Conservation (phyloP, 2,113 vertebrate genomes). For the Balaenoptera acutorostrata region DNA sequence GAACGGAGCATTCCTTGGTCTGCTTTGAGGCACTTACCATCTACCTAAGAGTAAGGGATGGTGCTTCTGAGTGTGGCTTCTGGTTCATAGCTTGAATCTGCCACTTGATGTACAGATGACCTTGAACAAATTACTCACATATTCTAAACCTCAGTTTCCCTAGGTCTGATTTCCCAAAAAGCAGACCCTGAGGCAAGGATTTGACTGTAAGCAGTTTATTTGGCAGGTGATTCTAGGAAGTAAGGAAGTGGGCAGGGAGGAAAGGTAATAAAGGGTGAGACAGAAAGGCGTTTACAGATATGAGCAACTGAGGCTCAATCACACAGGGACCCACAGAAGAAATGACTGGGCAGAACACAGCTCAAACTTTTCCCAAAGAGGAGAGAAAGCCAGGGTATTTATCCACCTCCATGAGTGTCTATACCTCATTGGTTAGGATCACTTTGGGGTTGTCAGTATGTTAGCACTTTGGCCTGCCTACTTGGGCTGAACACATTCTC, state of each 20-base stretch:
- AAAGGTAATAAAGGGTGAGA: background rate
- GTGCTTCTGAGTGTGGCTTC: background rate
- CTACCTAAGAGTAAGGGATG: background rate
- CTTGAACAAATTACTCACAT: background rate
- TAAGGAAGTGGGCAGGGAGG: background rate
- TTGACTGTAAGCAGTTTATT: background rate
- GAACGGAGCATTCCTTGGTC: background rate
- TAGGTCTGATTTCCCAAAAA: background rate
- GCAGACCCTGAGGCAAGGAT: background rate
- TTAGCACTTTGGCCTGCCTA: background rate
- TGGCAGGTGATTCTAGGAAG: background rate
- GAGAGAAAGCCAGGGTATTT: background rate
- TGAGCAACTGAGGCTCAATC: background rate
- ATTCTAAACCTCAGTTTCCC: background rate
- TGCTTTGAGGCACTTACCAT: background rate
- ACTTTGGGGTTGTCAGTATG: background rate
- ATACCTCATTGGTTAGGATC: background rate
- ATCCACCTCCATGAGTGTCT: background rate
- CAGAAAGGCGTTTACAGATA: background rate
- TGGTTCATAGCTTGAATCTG: background rate
- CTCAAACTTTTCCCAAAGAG: background rate
- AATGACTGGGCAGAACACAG: background rate
- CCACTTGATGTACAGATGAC: background rate
- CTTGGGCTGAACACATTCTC: background rate
- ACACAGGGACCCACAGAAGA: background rate